Conservation (phyloP, 2,888 invertebrate genomes). For the Sarcophaga caerulescens region DNA sequence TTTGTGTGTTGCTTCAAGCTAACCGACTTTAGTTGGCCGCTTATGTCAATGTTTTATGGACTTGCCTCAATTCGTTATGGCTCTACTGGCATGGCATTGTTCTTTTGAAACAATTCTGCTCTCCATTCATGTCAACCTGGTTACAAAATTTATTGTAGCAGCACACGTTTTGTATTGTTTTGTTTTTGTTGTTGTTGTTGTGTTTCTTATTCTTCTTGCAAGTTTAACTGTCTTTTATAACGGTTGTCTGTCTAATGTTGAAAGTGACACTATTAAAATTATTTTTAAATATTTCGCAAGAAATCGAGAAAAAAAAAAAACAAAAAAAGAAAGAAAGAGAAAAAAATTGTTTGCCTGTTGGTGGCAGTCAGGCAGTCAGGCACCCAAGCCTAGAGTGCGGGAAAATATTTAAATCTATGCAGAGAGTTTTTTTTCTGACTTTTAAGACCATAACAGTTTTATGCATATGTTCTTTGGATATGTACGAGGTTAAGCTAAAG, state of each 20-base stretch:
- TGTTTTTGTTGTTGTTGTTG: not conserved
- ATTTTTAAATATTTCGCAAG: conserved; percentile 24
- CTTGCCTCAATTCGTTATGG: not conserved
- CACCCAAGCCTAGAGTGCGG: too few relatives aligned
- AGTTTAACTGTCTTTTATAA: conserved; percentile 56
- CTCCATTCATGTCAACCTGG: conserved; percentile 30
- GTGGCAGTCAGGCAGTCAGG: not conserved
- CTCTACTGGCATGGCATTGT: not conserved
- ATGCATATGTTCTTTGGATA: not conserved
- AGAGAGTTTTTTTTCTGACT: not conserved
- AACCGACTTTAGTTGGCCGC: not conserved
- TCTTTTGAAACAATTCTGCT: conserved; percentile 25
- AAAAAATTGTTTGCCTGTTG: not conserved
- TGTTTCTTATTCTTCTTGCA: not conserved
- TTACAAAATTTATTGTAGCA: conserved; percentile 37
- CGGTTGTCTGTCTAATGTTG: conserved; percentile 56
- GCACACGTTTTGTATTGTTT: conserved; percentile 27
- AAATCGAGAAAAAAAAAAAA: not conserved
- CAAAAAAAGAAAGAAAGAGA: conserved; percentile 10
- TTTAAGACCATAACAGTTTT: not conserved
- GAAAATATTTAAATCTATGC: too few relatives aligned
- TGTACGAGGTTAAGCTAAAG: not conserved
- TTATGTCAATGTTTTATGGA: not conserved
- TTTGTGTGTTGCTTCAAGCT: not conserved
- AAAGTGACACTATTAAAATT: conserved; percentile 65